Evolutionary conservation across 2,113 vertebrate species (phyloP).

Genomic region (Sinocyclocheilus maitianheensis): DNA sequence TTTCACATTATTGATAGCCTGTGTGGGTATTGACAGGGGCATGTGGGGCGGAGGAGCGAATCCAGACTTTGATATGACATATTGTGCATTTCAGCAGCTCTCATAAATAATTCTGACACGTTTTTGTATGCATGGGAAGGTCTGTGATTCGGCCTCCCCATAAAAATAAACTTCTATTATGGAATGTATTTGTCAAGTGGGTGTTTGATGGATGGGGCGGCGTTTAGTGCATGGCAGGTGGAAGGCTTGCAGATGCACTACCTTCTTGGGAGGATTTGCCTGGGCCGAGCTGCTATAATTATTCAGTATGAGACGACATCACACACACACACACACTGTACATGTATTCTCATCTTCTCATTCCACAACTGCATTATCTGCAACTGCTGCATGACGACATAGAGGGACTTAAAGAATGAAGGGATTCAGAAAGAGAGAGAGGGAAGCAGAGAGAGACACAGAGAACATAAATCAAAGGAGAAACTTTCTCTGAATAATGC

Average conservation of each 20-base stretch:
- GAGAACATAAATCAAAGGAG: slow-evolving; percentile 57
- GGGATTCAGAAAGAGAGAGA: slow-evolving; percentile 47
- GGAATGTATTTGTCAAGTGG: slow-evolving; percentile 99
- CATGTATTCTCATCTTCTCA: slow-evolving; percentile 94
- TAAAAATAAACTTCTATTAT: slow-evolving; percentile 99
- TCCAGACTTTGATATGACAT: slow-evolving; percentile 98
- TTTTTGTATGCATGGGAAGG: slow-evolving; percentile 99
- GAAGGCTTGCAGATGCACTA: slow-evolving; percentile 94
- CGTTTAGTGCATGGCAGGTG: slow-evolving; percentile 98
- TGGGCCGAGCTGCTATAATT: slow-evolving; percentile 89
- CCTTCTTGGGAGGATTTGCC: slow-evolving; percentile 88
- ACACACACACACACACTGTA: slow-evolving; percentile 71
- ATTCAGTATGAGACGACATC: slow-evolving; percentile 94
- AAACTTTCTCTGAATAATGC: slow-evolving; percentile 62
- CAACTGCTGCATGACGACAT: slow-evolving; percentile 53
- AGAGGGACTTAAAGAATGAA: slow-evolving; percentile 36
- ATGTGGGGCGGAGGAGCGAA: slow-evolving; percentile 86
- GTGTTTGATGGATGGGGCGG: slow-evolving; percentile 98
- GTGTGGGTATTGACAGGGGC: slow-evolving; percentile 97
- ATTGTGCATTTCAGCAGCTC: slow-evolving; percentile 99
- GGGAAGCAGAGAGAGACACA: slow-evolving; percentile 35
- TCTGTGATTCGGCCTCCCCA: slow-evolving; percentile 99
- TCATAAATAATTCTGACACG: slow-evolving; percentile 99
- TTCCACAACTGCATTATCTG: slow-evolving; percentile 84
- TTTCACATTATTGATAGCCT: slow-evolving; percentile 98